Evolutionary conservation across 2,888 invertebrate species (phyloP), one percentile per base, ranked within the genome.

Genomic region (Hydroisotoma schaefferi): DNA sequence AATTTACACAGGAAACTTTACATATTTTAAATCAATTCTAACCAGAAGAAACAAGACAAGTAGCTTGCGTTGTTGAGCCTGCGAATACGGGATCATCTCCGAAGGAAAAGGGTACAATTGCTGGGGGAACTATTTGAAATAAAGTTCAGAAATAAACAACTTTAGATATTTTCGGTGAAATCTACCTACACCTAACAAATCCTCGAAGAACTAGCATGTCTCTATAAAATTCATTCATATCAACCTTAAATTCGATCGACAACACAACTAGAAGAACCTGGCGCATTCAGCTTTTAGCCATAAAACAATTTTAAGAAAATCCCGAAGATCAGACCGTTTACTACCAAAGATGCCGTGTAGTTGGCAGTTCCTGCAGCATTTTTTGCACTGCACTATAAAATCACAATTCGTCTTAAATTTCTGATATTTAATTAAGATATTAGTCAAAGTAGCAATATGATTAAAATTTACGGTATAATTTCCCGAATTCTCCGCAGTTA

Each of bases 321-420:
- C 33, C 33, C 33, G 8, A 33, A n/a, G n/a, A n/a, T n/a, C 61
- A 84, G 82, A 75, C 76, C 76, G 56, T 75, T 74, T 53, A 85
- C 83, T 74, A 79, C 78, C 55, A 85, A 78, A 63, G 75, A 74
- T 55, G 83, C 79, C 61, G 81, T 80, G 73, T 80, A 78, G 65
- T 77, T 77, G 63, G 79, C 77, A 69, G 78, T 76, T 73, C 83
- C 84, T 66, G 82, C 83, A 67, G 77, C 77, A 78, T 67, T 67
- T 46, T 49, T 51, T n/a, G 63, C 63, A 27, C 56, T 44, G 46
- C 67, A 67, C 38, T 62, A 27, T 20, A 6, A 23, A 40, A 4
- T 18, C 15, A 40, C n/a, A 40, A 40, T 33, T 33, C 33, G 15
- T 33, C 33, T 33, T 10, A 10, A 33, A 33, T 10, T 33, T 33